Conservation (phyloP, 2,113 vertebrate species). For the Ammodytes marinus region DNA sequence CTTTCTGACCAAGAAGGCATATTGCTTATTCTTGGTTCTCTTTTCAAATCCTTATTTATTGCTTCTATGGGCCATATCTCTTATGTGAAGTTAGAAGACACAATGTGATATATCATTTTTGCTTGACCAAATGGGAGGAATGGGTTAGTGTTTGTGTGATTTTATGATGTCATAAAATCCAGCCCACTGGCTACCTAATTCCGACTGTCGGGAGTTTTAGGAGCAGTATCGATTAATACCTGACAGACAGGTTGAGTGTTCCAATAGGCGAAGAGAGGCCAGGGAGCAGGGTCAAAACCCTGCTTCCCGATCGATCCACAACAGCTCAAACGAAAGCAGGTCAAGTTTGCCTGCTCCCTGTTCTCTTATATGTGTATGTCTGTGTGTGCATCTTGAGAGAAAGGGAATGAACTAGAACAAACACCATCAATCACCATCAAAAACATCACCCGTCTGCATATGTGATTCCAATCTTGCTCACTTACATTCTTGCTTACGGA, state of each 20-base stretch:
- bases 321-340: slow-evolving; percentile 19
- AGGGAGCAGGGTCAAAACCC: slow-evolving; percentile 37
- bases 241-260: slow-evolving; percentile 47
- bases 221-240: slow-evolving; percentile 41
- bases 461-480: slow-evolving; percentile 17
- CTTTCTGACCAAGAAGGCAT: background rate
- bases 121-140: background rate
- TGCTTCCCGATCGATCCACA: slow-evolving; percentile 40
- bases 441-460: slow-evolving; percentile 12
- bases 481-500: slow-evolving; percentile 4
- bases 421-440: slow-evolving; percentile 42
- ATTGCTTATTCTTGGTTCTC: background rate
- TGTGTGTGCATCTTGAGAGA: background rate
- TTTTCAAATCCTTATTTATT: background rate
- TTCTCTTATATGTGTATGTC: background rate
- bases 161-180: background rate
- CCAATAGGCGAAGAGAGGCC: slow-evolving; percentile 21
- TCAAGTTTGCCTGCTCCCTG: slow-evolving; percentile 13
- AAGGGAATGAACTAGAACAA: slow-evolving; percentile 11
- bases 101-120: background rate
- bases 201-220: background rate
- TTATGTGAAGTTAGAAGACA: background rate
- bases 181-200: background rate
- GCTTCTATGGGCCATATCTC: background rate
- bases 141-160: background rate